Percentiles rank a stretch among this genome's conserved stretches.
These are phyloP conservation scores for Eurytoma californica DNA, from an alignment of 2,888 invertebrate species.

Conservation along the genomic window DNA sequence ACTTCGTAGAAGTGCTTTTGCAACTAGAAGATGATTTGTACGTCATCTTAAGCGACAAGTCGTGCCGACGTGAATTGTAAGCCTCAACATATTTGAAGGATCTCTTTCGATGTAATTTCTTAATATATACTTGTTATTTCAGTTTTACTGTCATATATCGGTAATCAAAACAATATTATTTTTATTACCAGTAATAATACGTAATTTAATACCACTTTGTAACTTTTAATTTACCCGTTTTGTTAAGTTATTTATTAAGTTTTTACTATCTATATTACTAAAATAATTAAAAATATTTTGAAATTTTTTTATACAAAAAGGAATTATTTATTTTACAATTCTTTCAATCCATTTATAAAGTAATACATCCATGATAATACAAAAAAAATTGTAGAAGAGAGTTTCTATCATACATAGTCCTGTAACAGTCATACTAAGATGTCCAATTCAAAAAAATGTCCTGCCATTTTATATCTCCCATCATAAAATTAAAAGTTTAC, in stretches of 20 bases:
- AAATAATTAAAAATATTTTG: conserved; percentile 44
- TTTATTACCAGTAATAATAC: conserved; percentile 53
- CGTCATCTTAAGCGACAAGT: conserved; percentile 49
- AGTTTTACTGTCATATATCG: conserved; percentile 59
- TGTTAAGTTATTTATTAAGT: conserved; percentile 53
- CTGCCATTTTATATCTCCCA: conserved; percentile 52
- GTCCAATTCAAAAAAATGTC: conserved; percentile 47
- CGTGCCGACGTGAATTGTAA: conserved; percentile 55
- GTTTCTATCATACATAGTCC: conserved; percentile 55
- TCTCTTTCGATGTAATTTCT: conserved; percentile 56
- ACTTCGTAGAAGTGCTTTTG: conserved; percentile 56
- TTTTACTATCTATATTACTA: conserved; percentile 48
- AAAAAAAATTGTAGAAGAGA: conserved; percentile 64
- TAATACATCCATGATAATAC: conserved; percentile 69
- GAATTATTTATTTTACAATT: conserved; percentile 60
- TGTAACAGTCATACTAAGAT: conserved; percentile 55
- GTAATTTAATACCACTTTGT: conserved; percentile 53
- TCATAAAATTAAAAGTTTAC: conserved; percentile 46
- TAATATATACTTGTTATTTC: conserved; percentile 70
- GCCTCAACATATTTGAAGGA: conserved; percentile 55
- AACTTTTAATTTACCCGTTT: conserved; percentile 50
- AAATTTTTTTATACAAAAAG: conserved; percentile 55
- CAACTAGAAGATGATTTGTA: conserved; percentile 50
- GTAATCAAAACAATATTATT: conserved; percentile 60
- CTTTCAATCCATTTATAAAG: conserved; percentile 61